Percentiles rank a stretch among this genome's conserved stretches.
phyloP scores from a whole-genome alignment of 2,888 invertebrate species.

The Drosophila monieri region DNA sequence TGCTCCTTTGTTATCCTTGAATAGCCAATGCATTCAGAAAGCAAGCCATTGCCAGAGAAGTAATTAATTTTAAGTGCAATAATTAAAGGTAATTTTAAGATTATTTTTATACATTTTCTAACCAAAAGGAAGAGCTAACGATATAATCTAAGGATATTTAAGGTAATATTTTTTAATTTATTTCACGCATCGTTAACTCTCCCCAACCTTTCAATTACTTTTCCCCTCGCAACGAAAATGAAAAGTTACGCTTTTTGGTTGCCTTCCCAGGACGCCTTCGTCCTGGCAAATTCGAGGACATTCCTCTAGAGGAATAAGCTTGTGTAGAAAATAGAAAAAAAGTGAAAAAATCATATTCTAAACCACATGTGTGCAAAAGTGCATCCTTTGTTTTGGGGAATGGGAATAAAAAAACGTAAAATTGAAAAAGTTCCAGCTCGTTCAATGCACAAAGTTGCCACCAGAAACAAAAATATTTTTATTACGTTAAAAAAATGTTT shows the following conservation, averaged over 20 bases:
- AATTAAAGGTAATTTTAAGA: neutral
- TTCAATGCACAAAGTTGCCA: constrained; percentile 9
- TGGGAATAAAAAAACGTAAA: constrained; percentile 19
- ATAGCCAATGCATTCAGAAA: constrained; percentile 7
- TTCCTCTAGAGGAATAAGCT: neutral
- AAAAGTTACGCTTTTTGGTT: neutral
- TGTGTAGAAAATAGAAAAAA: neutral
- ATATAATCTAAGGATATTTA: no score
- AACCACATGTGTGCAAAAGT: neutral
- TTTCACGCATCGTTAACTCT: neutral
- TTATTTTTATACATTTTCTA: neutral
- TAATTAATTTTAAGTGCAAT: constrained; percentile 17
- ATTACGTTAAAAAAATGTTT: constrained; percentile 12
- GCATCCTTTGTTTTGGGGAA: neutral
- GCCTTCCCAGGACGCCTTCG: neutral
- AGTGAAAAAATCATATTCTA: constrained; percentile 12
- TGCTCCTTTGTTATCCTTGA: constrained; percentile 5
- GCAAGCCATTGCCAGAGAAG: constrained; percentile 6
- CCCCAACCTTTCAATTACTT: neutral
- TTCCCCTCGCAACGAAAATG: neutral
- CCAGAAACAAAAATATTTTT: constrained; percentile 26
- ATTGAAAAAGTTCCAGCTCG: constrained; percentile 30
- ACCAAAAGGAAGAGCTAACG: neutral
- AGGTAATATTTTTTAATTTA: constrained; percentile 7
- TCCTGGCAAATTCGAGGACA: neutral